Conservation (phyloP, 64 coral and sea anemone genomes). For the Porites australiensis region DNA sequence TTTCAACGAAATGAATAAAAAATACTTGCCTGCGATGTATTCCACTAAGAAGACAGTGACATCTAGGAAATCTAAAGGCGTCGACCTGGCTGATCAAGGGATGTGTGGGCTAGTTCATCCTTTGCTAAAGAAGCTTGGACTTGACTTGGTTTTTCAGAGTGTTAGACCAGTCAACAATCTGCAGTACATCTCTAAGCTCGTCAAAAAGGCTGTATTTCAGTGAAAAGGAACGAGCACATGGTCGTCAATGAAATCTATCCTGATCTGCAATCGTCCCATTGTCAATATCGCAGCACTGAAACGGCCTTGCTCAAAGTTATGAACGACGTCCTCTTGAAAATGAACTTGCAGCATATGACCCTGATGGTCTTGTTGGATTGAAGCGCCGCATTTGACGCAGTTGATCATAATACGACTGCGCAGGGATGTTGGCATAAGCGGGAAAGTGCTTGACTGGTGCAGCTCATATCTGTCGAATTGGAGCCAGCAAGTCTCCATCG, state of each 20-base stretch:
- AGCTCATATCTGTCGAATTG: too few species aligned
- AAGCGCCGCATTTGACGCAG: too few species aligned
- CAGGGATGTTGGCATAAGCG: too few species aligned
- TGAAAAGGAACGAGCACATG: background rate
- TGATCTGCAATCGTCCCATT: background rate
- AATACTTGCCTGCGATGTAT: too few species aligned
- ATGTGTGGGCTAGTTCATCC: constrained; percentile 1
- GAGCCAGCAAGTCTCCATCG: too few species aligned
- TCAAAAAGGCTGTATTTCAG: background rate
- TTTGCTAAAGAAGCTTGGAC: constrained; percentile 6
- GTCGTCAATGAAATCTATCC: background rate
- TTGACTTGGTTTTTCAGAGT: background rate
- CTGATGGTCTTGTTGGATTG: too few species aligned
- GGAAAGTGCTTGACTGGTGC: too few species aligned
- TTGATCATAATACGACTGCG: too few species aligned
- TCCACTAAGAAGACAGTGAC: too few species aligned
- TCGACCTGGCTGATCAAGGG: background rate
- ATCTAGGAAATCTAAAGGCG: too few species aligned
- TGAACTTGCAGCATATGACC: too few species aligned
- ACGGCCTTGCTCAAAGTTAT: background rate
- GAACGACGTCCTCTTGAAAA: background rate
- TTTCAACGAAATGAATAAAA: too few species aligned
- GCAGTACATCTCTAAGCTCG: constrained; percentile 15
- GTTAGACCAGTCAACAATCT: constrained; percentile 8
- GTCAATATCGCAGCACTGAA: constrained; percentile 11